Conservation (phyloP, 1,140 invertebrate genomes). For the Phthorimaea operculella region DNA sequence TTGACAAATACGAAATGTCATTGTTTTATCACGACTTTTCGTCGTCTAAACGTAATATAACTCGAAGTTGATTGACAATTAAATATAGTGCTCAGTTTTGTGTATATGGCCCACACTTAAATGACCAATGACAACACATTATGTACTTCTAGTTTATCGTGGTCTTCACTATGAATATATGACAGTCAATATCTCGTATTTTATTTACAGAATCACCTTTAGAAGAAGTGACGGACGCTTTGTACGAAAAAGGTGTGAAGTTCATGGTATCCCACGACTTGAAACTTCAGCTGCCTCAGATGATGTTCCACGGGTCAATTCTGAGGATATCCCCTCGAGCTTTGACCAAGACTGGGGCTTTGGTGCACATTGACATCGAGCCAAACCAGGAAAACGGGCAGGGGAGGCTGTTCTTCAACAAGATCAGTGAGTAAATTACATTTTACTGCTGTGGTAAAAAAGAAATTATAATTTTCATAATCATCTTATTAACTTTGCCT, state of each 20-base stretch:
- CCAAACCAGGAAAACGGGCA: constrained; percentile 62
- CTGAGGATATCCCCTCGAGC: constrained; percentile 77
- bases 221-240: constrained; percentile 76
- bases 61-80: too few species aligned
- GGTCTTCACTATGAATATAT: too few species aligned
- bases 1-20: too few species aligned
- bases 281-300: constrained; percentile 75
- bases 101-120: too few species aligned
- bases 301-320: constrained; percentile 76
- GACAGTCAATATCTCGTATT: neutral
- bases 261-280: constrained; percentile 82
- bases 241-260: constrained; percentile 75
- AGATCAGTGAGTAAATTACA: constrained; percentile 82
- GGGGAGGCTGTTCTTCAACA: constrained; percentile 76
- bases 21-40: too few species aligned
- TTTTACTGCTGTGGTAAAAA: too few species aligned
- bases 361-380: constrained; percentile 77
- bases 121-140: too few species aligned
- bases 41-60: too few species aligned
- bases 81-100: too few species aligned
- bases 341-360: constrained; percentile 76
- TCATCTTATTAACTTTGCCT: too few species aligned
- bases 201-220: constrained; percentile 68
- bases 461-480: too few species aligned
- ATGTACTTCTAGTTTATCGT: too few species aligned